Base-by-base conservation (phyloP, 2,797 vertebrate genomes). In the Mustela erminea region DNA sequence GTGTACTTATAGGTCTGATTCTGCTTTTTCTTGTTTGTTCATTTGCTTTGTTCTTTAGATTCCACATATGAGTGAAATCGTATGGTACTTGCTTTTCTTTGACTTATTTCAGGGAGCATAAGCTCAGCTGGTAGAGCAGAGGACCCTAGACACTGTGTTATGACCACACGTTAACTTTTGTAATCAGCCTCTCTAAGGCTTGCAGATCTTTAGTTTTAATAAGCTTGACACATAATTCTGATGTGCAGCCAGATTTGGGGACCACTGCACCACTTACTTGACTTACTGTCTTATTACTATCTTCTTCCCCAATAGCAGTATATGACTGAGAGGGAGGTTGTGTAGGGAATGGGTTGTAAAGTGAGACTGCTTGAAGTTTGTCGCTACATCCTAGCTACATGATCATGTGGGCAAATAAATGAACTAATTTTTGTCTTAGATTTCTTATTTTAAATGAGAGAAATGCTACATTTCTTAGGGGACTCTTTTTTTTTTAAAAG, bases 131-230 rank as follows among this genome's bases (percentile, higher is more conserved):
- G 74, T 32, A 46, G 43, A 74, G 41, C 23, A 17, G 72, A 75
- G 41, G 72, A 46, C 43, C 27, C 25, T 46, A 75, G 72, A 43
- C 15, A 1, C 41, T 46, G 29, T 29, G 41, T 75, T 12, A 1
- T 18, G 72, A 43, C 43, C 43, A 49, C 46, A 75, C 2, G 2
- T 29, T 75, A 43, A 75, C 43, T 8, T 46, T 8, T 15, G 0
- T 62, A 64, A 29, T 87, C 77, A 97, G 70, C 43, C 21, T 83
- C 38, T 88, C 74, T 9, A 75, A 77, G 35, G 21, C 58, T 66
- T 90, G 81, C 25, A 85, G 83, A 85, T 87, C 23, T 62, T 86
- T 87, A 92, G 77, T 80, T 91, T 94, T n/a, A 85, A 90, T 41
- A 41, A 60, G 7, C 6, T 92, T 78, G 32, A 46, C 21, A 52